Conservation (phyloP, 92 coral and sea anemone species). For the Micromussa lordhowensis region DNA sequence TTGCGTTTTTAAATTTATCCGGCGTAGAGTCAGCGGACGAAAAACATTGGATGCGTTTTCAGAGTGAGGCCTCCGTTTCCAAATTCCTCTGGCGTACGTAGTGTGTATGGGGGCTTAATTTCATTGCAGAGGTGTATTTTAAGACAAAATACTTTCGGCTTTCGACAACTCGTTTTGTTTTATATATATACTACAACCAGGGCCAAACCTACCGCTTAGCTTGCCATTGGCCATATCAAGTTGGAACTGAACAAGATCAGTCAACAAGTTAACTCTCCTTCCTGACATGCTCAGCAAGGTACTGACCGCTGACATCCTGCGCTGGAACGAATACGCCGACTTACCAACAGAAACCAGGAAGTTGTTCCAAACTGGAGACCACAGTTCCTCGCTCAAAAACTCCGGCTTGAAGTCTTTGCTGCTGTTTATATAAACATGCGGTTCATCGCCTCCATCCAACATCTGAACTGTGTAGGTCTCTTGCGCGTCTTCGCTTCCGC, state of each 20-base stretch:
- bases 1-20: too few species aligned
- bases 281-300: slow-evolving; percentile 69
- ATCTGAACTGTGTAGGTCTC: slow-evolving; percentile 41
- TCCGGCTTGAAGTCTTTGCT: slow-evolving; percentile 71
- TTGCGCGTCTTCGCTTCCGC: slow-evolving; percentile 18
- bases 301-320: slow-evolving; percentile 64
- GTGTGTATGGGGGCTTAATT: too few species aligned
- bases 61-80: too few species aligned
- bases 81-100: too few species aligned
- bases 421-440: slow-evolving; percentile 72
- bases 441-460: slow-evolving; percentile 41
- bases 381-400: slow-evolving; percentile 48
- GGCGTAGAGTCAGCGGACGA: too few species aligned
- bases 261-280: slow-evolving; percentile 61
- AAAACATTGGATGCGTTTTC: too few species aligned
- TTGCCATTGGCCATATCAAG: slow-evolving; percentile 75
- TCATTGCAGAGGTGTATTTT: too few species aligned
- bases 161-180: neutral
- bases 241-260: slow-evolving; percentile 71
- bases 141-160: too few species aligned
- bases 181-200: neutral
- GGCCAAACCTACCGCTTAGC: slow-evolving; percentile 55
- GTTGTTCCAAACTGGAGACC: slow-evolving; percentile 84
- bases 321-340: slow-evolving; percentile 66
- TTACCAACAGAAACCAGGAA: slow-evolving; percentile 72